These are phyloP conservation scores for Sus cebifrons DNA, from an alignment of 2,797 vertebrate genomes.

Conservation along the genomic window DNA sequence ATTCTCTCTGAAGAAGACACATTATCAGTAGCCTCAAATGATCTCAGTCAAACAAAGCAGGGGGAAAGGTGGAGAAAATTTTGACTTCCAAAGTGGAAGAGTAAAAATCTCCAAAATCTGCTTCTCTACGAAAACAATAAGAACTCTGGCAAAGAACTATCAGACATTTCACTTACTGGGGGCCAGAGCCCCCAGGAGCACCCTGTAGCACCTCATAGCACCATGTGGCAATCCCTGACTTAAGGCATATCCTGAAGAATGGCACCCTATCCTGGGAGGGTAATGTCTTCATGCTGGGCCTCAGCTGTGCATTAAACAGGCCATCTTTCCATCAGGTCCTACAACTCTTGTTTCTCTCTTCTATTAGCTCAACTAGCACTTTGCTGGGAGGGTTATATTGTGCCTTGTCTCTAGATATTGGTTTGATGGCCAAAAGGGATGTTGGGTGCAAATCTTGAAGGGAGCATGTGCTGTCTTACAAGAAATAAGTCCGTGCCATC, in stretches of 20 bases:
- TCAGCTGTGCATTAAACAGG: not conserved
- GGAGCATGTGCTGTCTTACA: not conserved
- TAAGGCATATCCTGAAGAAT: not conserved
- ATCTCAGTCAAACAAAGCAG: not conserved
- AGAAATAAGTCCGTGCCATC: not conserved
- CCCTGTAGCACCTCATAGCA: not conserved
- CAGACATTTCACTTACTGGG: not conserved
- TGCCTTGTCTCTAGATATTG: not conserved
- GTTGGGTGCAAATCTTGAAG: not conserved
- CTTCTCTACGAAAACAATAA: not conserved
- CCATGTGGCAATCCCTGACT: not conserved
- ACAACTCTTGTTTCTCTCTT: not conserved
- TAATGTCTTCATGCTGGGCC: not conserved
- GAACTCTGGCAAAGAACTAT: not conserved
- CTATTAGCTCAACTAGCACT: not conserved
- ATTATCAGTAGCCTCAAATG: not conserved
- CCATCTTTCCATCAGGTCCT: not conserved
- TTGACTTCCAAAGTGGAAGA: slow-evolving; percentile 14
- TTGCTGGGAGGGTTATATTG: not conserved
- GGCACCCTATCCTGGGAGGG: not conserved
- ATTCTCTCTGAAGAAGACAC: not conserved
- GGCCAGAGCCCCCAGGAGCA: too few relatives aligned
- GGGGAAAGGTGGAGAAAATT: not conserved
- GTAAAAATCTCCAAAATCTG: not conserved
- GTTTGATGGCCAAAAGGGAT: not conserved